Percentiles rank a stretch among this genome's conserved stretches.
phyloP scores from a whole-genome alignment of 2,888 invertebrate genomes.

The Venusia cambrica region DNA sequence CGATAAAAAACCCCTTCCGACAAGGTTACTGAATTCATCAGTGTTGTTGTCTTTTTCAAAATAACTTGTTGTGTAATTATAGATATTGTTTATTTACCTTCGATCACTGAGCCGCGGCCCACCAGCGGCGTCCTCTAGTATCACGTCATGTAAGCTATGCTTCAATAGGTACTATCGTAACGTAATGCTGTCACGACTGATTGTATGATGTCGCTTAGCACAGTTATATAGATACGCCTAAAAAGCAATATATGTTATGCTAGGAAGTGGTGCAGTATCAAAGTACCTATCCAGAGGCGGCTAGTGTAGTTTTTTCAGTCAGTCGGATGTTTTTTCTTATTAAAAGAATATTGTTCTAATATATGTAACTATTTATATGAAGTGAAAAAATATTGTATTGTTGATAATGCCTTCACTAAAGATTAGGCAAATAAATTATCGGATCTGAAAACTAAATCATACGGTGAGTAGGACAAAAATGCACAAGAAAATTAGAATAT shows the following conservation, averaged over 20 bases:
- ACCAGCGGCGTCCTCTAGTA: constrained; percentile 56
- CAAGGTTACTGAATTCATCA: constrained; percentile 85
- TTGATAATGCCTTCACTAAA: constrained; percentile 56
- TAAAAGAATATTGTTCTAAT: constrained; percentile 56
- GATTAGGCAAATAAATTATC: constrained; percentile 28
- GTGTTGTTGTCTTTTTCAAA: constrained; percentile 75
- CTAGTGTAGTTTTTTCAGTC: constrained; percentile 17
- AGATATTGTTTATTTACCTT: constrained; percentile 69
- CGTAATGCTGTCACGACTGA: constrained; percentile 19
- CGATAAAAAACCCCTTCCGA: constrained; percentile 89
- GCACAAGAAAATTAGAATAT: too few species aligned
- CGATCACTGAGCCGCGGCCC: constrained; percentile 74
- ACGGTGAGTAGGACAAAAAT: constrained; percentile 23
- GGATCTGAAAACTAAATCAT: constrained; percentile 39
- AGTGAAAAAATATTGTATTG: too few species aligned
- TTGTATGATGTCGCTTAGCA: constrained; percentile 11
- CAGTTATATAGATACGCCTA: constrained; percentile 13
- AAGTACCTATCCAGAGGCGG: neutral
- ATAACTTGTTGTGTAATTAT: constrained; percentile 79
- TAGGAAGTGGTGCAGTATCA: too few species aligned
- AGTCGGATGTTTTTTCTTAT: constrained; percentile 47
- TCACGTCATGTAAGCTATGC: constrained; percentile 65
- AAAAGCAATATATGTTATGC: constrained; percentile 1
- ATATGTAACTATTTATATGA: constrained; percentile 38
- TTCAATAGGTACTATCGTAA: constrained; percentile 44